These are phyloP conservation scores for Pongo abelii DNA, from an alignment of 2,113 vertebrate species.

Conservation along the genomic window DNA sequence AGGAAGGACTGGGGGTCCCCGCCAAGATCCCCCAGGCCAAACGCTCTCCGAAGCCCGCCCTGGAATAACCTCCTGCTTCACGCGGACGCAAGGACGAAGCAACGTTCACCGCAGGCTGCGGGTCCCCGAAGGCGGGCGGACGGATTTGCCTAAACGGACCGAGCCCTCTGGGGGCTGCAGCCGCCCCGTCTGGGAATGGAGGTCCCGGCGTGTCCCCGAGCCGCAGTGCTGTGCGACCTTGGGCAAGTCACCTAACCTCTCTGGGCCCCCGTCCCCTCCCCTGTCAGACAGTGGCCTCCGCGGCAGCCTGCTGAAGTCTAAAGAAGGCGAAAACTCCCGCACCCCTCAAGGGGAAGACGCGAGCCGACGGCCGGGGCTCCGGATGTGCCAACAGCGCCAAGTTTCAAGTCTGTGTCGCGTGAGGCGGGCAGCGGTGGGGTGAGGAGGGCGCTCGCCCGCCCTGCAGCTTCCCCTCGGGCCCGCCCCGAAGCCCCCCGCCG, in stretches of 20 bases:
- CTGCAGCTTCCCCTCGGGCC: background rate
- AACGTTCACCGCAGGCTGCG: background rate
- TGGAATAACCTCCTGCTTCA: background rate
- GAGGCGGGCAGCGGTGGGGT: background rate
- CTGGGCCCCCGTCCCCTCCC: background rate
- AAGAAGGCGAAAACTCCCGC: background rate
- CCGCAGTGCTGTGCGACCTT: background rate
- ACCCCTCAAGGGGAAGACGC: background rate
- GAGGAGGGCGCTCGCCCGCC: background rate
- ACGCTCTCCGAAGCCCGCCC: background rate
- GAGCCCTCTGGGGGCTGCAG: background rate
- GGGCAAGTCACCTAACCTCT: slow-evolving; percentile 24
- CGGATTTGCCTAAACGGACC: background rate
- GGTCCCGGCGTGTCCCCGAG: background rate
- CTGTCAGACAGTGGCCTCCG: background rate
- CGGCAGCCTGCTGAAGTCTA: background rate
- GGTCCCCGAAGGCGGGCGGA: background rate
- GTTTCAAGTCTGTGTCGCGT: background rate
- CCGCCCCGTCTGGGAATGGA: too few relatives aligned
- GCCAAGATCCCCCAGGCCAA: background rate
- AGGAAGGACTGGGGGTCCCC: fast-evolving
- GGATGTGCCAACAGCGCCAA: background rate
- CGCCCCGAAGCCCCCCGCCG: background rate
- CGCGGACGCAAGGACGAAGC: background rate
- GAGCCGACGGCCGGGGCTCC: background rate